Evolutionary conservation across 2,888 invertebrate genomes (phyloP), one percentile per base, ranked within the genome.

Genomic region (Ichneumoninae sp.): DNA sequence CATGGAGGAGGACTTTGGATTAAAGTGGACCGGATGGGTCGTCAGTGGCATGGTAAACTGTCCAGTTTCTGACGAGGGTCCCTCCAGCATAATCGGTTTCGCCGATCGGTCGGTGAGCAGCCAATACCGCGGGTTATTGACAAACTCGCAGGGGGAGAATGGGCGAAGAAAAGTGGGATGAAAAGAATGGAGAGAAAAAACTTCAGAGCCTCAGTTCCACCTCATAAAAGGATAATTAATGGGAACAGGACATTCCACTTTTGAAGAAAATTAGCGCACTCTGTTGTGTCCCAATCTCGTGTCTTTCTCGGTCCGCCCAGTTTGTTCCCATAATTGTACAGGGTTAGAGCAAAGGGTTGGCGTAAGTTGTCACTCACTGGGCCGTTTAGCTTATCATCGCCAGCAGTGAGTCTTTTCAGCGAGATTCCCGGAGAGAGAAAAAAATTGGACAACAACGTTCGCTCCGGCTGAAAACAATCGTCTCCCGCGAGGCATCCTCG

Each of bases 401-500:
- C 44, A 47, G 13, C 44, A 4, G 44, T 47, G 13, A 47, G 44
- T 44, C 2, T 13, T 26, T 16, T 69, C 33, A 8, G 19, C 7
- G 26, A 44, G n/a, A 44, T 33, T 30, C 44, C 26, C 6, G 19
- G 57, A 26, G 69, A 30, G 7, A 30, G 13, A 30, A 47, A 50
- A 69, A 69, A 69, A 52, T 8, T 2, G 19, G n/a, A 54, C 8
- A 54, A 19, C 19, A 54, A 22, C 19, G 8, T 54, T 54, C 22
- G 16, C 30, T 4, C 50, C 3, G 52, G 2, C n/a, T 30, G 52
- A 70, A 70, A 70, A 52, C 33, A 70, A 70, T 70, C n/a, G 69
- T 26, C 33, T 30, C 16, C 7, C n/a, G 3, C n/a, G 36, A 36
- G 26, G 16, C 26, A 33, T 33, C 13, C 26, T 63, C 1, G 33